A percentile compares a stretch with the other conserved stretches of the same genome.
phyloP scores from a whole-genome alignment of 2,888 invertebrate species.

The Penaeus monodon region DNA sequence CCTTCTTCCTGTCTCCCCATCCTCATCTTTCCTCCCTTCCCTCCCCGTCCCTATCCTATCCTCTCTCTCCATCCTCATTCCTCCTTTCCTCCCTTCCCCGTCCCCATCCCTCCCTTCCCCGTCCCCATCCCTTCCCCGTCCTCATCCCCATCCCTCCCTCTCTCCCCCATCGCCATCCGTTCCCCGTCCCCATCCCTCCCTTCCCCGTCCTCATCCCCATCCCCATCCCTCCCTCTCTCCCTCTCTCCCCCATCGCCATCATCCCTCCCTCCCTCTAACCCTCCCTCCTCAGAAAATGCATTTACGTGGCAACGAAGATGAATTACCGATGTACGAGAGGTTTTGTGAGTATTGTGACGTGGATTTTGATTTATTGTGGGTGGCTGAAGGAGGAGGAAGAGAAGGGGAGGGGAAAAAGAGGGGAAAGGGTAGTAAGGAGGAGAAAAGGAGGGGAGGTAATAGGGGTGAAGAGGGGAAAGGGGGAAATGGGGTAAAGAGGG shows the following conservation, averaged over 20 bases:
- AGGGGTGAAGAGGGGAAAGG: not conserved
- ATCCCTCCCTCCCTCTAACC: too few relatives aligned
- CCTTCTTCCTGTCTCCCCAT: too few relatives aligned
- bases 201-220: not conserved
- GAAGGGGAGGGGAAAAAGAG: conserved; percentile 15
- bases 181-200: not conserved
- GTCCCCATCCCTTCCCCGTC: too few relatives aligned
- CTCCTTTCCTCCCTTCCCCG: too few relatives aligned
- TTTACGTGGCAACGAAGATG: conserved; percentile 62
- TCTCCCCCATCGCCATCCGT: too few relatives aligned
- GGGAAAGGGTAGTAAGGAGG: conserved; percentile 10
- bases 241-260: too few relatives aligned
- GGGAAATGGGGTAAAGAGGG: not conserved
- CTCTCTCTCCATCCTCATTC: too few relatives aligned
- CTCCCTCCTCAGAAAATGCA: conserved; percentile 53
- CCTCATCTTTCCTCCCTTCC: too few relatives aligned
- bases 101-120: too few relatives aligned
- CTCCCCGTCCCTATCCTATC: too few relatives aligned
- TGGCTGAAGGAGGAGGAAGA: conserved; percentile 39
- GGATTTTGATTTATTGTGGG: conserved; percentile 57
- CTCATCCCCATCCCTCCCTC: too few relatives aligned
- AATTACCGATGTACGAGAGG: conserved; percentile 61
- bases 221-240: too few relatives aligned
- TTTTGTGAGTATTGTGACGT: conserved; percentile 61
- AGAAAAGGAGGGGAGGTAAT: not conserved